Evolutionary conservation across 2,113 vertebrate species (phyloP).

Genomic region (Bos indicus): DNA sequence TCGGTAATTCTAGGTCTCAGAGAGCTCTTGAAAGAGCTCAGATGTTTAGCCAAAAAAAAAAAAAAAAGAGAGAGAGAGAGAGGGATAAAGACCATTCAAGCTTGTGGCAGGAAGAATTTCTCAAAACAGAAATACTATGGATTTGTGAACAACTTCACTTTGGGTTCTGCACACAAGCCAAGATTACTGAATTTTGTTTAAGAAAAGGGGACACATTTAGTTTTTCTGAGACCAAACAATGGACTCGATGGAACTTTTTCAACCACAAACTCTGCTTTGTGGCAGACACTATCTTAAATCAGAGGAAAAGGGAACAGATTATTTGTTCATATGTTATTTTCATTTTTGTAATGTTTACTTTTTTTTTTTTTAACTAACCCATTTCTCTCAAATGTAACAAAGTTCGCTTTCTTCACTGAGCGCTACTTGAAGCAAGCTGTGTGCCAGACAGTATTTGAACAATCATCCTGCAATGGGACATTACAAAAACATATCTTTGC

Average conservation of each 20-base stretch:
- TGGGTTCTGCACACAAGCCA: background rate
- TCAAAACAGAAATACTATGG: background rate
- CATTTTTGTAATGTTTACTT: conserved; percentile 18
- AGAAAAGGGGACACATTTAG: background rate
- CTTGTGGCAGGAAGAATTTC: background rate
- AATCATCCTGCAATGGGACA: background rate
- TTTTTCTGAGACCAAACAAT: conserved; percentile 34
- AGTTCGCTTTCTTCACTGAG: background rate
- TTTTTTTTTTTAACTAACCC: background rate
- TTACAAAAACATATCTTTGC: background rate
- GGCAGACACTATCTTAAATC: conserved; percentile 26
- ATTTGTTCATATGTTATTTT: conserved; percentile 36
- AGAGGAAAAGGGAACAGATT: background rate
- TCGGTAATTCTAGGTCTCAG: conserved; percentile 25
- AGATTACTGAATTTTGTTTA: background rate
- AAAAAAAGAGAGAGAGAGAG: background rate
- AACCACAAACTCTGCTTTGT: background rate
- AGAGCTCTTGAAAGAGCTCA: background rate
- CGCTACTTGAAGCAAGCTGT: background rate
- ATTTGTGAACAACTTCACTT: conserved; percentile 36
- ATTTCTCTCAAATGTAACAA: conserved; percentile 25
- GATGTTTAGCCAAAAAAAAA: background rate
- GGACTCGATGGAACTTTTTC: background rate
- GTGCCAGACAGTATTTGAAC: background rate
- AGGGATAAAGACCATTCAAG: background rate